Evolutionary conservation across 1,140 invertebrate genomes (phyloP).

Genomic region (Papilio xuthus): DNA sequence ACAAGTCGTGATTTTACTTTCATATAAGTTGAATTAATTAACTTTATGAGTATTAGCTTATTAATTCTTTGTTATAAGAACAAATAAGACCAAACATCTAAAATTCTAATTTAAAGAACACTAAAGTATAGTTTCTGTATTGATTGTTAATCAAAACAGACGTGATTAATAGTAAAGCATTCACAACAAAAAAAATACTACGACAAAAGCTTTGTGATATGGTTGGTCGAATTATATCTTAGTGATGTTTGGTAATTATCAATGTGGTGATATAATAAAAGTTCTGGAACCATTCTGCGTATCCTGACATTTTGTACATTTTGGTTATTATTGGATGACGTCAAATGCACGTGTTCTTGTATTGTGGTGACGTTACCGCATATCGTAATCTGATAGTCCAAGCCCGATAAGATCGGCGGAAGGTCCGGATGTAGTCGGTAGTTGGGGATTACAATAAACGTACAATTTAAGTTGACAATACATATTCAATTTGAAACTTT

Average conservation of each 20-base stretch:
- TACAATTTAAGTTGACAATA: conserved; percentile 14
- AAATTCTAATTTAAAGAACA: no score
- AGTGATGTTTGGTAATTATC: not conserved
- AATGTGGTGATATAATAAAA: not conserved
- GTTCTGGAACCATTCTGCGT: not conserved
- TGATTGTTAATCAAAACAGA: no score
- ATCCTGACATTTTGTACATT: not conserved
- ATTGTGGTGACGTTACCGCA: conserved; percentile 21
- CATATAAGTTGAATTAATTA: not conserved
- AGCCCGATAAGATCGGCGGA: conserved; percentile 6
- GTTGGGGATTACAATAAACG: conserved; percentile 5
- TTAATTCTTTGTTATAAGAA: no score
- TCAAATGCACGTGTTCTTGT: conserved; percentile 13
- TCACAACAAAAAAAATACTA: not conserved
- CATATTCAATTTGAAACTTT: no score
- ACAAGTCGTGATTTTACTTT: not conserved
- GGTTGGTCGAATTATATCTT: not conserved
- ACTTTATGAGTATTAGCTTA: no score
- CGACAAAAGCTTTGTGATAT: no score
- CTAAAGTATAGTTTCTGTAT: no score
- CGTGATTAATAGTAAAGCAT: no score
- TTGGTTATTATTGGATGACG: not conserved
- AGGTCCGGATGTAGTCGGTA: conserved; percentile 8
- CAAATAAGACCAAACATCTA: no score
- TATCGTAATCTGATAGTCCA: conserved; percentile 20